phyloP scores from a whole-genome alignment of 2,888 invertebrate genomes.

The Nasonovia ribisnigri region DNA sequence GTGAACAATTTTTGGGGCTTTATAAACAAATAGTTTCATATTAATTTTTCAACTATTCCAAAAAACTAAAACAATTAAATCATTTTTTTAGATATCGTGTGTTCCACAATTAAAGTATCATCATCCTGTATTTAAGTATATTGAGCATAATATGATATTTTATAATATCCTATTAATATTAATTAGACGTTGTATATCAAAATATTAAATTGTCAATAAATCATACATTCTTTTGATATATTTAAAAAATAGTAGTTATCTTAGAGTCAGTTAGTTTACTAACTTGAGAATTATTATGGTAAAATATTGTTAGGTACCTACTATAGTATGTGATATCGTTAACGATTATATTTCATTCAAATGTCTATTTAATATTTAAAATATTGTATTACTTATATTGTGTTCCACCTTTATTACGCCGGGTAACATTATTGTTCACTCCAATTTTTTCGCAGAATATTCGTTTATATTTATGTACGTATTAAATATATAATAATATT shows the following conservation, averaged over 20 bases:
- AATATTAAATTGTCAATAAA: not conserved
- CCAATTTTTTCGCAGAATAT: not conserved
- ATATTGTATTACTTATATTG: not conserved
- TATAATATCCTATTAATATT: not conserved
- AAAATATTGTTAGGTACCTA: too few species aligned
- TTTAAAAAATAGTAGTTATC: not conserved
- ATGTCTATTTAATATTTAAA: not conserved
- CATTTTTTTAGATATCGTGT: not conserved
- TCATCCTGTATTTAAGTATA: not conserved
- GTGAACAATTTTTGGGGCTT: not conserved
- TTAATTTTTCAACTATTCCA: not conserved
- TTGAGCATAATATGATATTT: not conserved
- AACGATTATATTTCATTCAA: not conserved
- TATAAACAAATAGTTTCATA: not conserved
- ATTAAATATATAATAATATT: not conserved
- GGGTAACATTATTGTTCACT: not conserved
- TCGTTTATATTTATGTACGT: not conserved
- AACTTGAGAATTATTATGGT: not conserved
- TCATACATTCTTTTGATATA: not conserved
- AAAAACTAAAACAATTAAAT: not conserved
- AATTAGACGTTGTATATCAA: not conserved
- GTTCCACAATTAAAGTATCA: not conserved
- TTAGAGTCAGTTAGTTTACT: not conserved
- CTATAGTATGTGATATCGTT: not conserved
- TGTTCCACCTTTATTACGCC: not conserved